phyloP scores from a whole-genome alignment of 2,888 invertebrate species.

The Macrosiphum euphorbiae region DNA sequence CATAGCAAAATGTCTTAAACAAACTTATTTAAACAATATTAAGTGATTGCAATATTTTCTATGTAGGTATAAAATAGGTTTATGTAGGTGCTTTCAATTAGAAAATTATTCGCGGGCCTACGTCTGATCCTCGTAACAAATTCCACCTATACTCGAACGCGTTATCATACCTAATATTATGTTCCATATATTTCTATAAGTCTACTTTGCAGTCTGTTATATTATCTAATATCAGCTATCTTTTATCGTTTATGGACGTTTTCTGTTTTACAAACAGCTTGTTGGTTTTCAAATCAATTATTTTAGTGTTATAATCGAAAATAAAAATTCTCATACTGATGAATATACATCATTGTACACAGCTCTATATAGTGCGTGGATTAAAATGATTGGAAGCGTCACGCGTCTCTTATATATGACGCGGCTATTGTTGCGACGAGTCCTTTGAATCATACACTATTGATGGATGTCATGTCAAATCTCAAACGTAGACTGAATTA shows the following conservation, averaged over 20 bases:
- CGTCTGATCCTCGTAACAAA: no score
- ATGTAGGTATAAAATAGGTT: no score
- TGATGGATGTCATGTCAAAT: slow-evolving; percentile 43
- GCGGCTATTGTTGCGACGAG: neutral
- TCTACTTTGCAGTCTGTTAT: neutral
- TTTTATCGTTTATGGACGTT: neutral
- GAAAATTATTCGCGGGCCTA: no score
- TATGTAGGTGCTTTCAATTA: no score
- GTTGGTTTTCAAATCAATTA: neutral
- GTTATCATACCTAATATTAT: no score
- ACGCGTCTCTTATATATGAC: neutral
- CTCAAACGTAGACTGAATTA: slow-evolving; percentile 2
- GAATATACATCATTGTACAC: neutral
- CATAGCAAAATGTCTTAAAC: no score
- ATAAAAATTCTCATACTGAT: neutral
- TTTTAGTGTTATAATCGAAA: neutral
- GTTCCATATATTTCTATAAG: no score
- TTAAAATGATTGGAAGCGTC: slow-evolving; percentile 2
- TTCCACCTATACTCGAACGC: no score
- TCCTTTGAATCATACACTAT: slow-evolving; percentile 14
- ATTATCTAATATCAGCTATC: no score
- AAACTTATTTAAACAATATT: no score
- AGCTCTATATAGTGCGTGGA: neutral
- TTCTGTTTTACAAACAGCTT: neutral
- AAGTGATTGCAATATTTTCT: no score